phyloP scores from a whole-genome alignment of 2,113 vertebrate species.

The Lepus americanus region DNA sequence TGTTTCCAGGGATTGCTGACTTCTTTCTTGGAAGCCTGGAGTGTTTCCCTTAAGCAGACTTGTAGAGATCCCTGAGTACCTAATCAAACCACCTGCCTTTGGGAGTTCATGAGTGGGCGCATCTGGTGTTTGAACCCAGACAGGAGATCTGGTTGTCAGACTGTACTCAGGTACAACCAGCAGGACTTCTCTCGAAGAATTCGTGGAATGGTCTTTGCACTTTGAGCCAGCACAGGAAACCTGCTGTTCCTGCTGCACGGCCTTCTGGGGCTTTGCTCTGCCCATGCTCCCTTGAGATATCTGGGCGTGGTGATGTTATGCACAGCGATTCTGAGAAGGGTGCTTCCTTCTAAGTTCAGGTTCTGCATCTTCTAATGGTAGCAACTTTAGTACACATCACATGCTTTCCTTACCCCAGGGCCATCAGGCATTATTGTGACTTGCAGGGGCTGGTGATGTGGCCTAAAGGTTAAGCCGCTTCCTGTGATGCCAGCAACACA shows the following conservation, averaged over 20 bases:
- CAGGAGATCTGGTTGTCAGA: neutral
- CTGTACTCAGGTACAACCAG: neutral
- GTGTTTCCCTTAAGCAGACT: neutral
- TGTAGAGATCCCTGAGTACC: neutral
- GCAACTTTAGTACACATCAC: neutral
- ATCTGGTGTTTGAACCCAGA: neutral
- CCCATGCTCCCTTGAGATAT: neutral
- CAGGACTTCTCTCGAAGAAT: neutral
- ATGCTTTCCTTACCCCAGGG: neutral
- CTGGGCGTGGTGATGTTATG: neutral
- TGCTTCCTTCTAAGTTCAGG: neutral
- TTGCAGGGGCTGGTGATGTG: no score
- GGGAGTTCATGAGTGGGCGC: accelerated
- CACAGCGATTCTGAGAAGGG: neutral
- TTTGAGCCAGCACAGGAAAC: no score
- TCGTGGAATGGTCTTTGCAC: neutral
- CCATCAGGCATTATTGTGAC: neutral
- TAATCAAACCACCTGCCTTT: neutral
- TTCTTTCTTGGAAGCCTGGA: neutral
- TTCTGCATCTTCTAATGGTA: neutral
- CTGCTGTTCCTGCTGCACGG: neutral
- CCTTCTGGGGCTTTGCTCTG: neutral
- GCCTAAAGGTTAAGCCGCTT: no score
- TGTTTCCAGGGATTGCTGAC: neutral
- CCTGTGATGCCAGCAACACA: no score